Conservation (phyloP, 2,888 invertebrate species). For the Chouioia cunea region DNA sequence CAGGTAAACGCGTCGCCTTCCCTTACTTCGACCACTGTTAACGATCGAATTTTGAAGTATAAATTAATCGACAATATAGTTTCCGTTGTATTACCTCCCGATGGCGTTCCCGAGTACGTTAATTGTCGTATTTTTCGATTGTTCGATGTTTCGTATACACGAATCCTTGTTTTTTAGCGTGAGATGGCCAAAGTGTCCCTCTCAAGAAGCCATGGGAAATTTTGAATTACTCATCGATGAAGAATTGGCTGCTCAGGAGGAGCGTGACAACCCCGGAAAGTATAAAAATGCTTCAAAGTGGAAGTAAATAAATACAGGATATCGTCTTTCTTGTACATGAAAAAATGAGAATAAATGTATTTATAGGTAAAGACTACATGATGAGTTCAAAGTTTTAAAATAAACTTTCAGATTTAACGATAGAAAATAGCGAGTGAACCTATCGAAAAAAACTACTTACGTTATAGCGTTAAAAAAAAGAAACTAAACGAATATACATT, state of each 20-base stretch:
- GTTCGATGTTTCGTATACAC: not conserved
- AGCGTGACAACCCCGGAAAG: constrained; percentile 67
- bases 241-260: constrained; percentile 80
- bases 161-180: constrained; percentile 69
- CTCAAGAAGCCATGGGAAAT: constrained; percentile 81
- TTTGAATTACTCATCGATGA: constrained; percentile 89
- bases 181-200: constrained; percentile 87
- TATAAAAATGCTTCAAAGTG: constrained; percentile 59
- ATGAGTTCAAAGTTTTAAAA: not conserved
- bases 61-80: constrained; percentile 94
- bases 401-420: too few relatives aligned
- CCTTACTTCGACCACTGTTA: constrained; percentile 92
- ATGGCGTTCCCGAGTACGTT: constrained; percentile 86
- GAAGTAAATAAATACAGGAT: constrained; percentile 54
- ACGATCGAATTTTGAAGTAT: constrained; percentile 93
- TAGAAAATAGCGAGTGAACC: too few relatives aligned
- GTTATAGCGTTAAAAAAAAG: too few relatives aligned
- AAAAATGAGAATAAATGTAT: not conserved
- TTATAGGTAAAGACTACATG: not conserved
- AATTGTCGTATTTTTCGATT: not conserved
- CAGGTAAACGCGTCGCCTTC: constrained; percentile 96
- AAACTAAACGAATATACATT: too few relatives aligned
- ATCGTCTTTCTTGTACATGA: not conserved
- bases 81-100: constrained; percentile 89
- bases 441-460: too few relatives aligned